These are phyloP conservation scores for Unio pictorum DNA, from an alignment of 2,888 invertebrate species.

Conservation along the genomic window DNA sequence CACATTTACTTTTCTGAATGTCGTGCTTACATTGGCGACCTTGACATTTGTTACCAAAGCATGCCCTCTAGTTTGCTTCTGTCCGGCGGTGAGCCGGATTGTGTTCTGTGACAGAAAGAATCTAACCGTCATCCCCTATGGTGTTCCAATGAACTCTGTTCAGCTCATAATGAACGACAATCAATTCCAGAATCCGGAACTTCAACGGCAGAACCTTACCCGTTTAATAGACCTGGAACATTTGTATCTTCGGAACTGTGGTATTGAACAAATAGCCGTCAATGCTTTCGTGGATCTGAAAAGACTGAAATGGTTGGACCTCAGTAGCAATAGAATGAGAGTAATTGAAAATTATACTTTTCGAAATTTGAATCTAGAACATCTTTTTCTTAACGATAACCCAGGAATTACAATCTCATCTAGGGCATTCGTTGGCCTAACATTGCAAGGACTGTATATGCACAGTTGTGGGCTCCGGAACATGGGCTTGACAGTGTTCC, in stretches of 20 bases:
- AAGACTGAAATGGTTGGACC: slow-evolving; percentile 61
- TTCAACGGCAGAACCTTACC: slow-evolving; percentile 60
- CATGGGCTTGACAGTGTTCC: slow-evolving; percentile 49
- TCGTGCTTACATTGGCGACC: too few species aligned
- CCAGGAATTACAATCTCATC: slow-evolving; percentile 48
- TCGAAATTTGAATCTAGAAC: slow-evolving; percentile 56
- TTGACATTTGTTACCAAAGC: too few species aligned
- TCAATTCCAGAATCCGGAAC: slow-evolving; percentile 47
- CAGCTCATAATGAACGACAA: slow-evolving; percentile 64
- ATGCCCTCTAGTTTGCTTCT: slow-evolving; percentile 65
- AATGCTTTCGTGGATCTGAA: slow-evolving; percentile 60
- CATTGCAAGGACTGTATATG: slow-evolving; percentile 62
- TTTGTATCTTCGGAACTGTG: slow-evolving; percentile 62
- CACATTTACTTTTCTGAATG: too few species aligned
- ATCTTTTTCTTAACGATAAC: slow-evolving; percentile 65
- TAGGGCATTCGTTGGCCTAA: slow-evolving; percentile 57
- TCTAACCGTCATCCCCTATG: slow-evolving; percentile 55
- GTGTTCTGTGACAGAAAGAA: slow-evolving; percentile 61
- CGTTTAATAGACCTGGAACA: slow-evolving; percentile 51
- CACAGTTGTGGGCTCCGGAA: slow-evolving; percentile 58
- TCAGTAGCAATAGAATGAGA: slow-evolving; percentile 61
- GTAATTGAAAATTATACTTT: slow-evolving; percentile 60
- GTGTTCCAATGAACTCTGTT: slow-evolving; percentile 54
- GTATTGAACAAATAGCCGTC: slow-evolving; percentile 59
- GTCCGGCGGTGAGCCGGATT: slow-evolving; percentile 55